Evolutionary conservation across 2,113 vertebrate species (phyloP).

Genomic region (Corvus cornix): DNA sequence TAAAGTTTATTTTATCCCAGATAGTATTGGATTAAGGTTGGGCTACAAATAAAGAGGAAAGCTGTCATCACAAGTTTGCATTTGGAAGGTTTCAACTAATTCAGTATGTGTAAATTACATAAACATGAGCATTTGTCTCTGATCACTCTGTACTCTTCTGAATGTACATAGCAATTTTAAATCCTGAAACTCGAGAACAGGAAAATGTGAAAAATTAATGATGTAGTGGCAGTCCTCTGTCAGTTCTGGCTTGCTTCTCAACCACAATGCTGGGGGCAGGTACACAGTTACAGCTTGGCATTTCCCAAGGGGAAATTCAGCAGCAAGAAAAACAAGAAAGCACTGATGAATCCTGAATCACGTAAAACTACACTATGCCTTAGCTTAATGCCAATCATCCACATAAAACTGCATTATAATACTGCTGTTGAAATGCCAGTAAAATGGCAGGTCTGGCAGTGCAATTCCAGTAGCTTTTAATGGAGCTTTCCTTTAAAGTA

Average conservation of each 20-base stretch:
- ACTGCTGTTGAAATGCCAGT: neutral
- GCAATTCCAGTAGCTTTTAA: neutral
- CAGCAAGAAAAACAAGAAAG: neutral
- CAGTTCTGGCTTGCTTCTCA: neutral
- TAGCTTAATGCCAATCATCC: neutral
- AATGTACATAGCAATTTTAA: neutral
- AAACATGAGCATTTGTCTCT: neutral
- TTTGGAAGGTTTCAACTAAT: neutral
- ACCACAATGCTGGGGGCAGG: neutral
- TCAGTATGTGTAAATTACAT: neutral
- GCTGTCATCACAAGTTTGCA: neutral
- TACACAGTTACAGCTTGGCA: rapidly evolving
- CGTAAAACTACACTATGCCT: neutral
- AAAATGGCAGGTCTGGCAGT: neutral
- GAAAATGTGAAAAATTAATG: neutral
- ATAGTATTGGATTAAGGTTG: neutral
- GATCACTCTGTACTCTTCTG: neutral
- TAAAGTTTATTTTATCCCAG: neutral
- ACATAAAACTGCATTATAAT: neutral
- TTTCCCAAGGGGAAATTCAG: neutral
- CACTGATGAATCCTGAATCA: neutral
- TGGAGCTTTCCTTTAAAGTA: neutral
- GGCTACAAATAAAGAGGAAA: neutral
- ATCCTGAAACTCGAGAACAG: neutral
- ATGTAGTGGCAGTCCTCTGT: neutral